Conservation (phyloP, 2,888 invertebrate genomes). For the Pseudococcus jackbeardsleyi region DNA sequence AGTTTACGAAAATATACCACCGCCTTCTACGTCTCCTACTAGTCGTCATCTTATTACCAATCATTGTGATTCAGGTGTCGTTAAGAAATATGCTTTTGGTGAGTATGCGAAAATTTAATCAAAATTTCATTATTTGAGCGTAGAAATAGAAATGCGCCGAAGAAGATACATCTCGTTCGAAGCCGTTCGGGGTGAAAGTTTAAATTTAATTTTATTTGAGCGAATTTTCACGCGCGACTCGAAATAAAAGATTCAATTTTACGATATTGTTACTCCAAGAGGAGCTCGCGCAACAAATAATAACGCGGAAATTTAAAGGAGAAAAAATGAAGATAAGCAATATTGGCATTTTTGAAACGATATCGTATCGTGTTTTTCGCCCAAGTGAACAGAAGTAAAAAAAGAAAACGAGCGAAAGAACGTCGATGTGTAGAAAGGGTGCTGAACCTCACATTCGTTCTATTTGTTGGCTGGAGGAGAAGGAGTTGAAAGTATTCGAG, state of each 20-base stretch:
- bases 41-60: conserved; percentile 59
- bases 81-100: conserved; percentile 63
- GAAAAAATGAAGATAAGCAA: conserved; percentile 32
- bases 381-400: not conserved
- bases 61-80: conserved; percentile 62
- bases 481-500: not conserved
- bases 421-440: not conserved
- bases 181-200: too few relatives aligned
- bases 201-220: too few relatives aligned
- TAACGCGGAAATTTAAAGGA: conserved; percentile 20
- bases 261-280: not conserved
- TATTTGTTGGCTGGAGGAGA: not conserved
- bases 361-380: not conserved
- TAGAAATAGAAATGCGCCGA: too few relatives aligned
- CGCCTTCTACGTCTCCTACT: conserved; percentile 59
- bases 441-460: not conserved
- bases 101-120: not conserved
- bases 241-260: not conserved
- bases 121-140: not conserved
- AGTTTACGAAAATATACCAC: conserved; percentile 55
- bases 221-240: too few relatives aligned
- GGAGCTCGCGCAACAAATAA: not conserved
- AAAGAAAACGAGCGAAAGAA: not conserved
- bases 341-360: conserved; percentile 15
- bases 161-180: too few relatives aligned